Evolutionary conservation across 2,113 vertebrate genomes (phyloP).

Genomic region (Castor canadensis): DNA sequence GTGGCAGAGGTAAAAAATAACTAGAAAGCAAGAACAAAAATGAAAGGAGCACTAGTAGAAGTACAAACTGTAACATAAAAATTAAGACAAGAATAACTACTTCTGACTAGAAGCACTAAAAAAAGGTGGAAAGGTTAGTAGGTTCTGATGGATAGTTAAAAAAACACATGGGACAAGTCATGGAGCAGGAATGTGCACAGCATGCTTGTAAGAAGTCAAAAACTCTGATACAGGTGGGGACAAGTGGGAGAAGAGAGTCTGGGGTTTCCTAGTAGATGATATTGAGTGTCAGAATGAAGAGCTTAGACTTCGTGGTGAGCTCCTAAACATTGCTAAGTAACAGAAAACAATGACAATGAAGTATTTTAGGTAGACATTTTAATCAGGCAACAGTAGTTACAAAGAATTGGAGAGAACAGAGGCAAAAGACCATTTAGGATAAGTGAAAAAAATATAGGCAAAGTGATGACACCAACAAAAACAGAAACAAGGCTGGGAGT

Average conservation of each 20-base stretch:
- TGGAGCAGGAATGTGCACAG: neutral
- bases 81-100: neutral
- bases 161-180: neutral
- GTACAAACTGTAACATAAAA: neutral
- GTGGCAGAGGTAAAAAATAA: neutral
- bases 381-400: neutral
- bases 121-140: neutral
- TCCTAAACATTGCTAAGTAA: neutral
- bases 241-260: neutral
- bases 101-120: neutral
- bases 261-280: neutral
- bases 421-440: neutral
- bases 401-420: neutral
- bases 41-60: neutral
- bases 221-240: neutral
- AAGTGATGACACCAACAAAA: constrained; percentile 14
- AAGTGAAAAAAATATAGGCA: neutral
- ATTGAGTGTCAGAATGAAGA: neutral
- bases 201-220: neutral
- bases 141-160: neutral
- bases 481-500: neutral
- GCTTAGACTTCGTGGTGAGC: neutral
- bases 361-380: too few relatives aligned
- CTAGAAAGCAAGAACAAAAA: neutral
- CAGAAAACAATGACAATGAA: neutral